Conservation (phyloP, 2,113 vertebrate species). For the Myotis yumanensis region DNA sequence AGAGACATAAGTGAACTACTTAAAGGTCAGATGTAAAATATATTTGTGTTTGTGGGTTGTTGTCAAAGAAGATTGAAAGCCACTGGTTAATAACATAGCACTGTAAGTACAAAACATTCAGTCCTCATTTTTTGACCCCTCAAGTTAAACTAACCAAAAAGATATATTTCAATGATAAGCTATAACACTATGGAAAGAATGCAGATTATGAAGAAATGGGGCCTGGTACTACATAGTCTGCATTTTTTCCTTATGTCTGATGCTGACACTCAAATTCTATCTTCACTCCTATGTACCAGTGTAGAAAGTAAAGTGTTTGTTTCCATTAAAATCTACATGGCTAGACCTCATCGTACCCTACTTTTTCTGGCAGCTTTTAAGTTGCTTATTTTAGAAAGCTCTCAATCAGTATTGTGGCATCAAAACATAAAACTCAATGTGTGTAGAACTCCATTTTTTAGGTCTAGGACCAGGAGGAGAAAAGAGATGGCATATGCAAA, state of each 20-base stretch:
- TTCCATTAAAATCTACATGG: background rate
- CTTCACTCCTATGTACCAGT: background rate
- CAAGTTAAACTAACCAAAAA: background rate
- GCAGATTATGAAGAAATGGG: background rate
- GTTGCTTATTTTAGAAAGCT: constrained; percentile 25
- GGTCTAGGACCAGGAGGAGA: background rate
- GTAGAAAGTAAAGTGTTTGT: background rate
- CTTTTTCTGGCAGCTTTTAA: background rate
- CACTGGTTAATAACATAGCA: background rate
- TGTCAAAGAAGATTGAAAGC: background rate
- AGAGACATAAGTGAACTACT: background rate
- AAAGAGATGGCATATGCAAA: background rate
- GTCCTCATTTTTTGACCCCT: constrained; percentile 14
- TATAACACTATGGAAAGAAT: background rate
- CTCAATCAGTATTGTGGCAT: background rate
- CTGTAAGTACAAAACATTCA: background rate
- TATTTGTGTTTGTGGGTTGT: background rate
- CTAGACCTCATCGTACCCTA: background rate
- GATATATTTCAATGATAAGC: background rate
- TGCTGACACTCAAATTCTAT: background rate
- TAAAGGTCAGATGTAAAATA: background rate
- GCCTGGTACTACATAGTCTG: background rate
- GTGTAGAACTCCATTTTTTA: background rate
- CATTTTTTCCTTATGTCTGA: background rate
- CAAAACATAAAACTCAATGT: background rate